phyloP scores from a whole-genome alignment of 37 sponge, comb jelly and placozoan species.

The Aplysina aerophoba region DNA sequence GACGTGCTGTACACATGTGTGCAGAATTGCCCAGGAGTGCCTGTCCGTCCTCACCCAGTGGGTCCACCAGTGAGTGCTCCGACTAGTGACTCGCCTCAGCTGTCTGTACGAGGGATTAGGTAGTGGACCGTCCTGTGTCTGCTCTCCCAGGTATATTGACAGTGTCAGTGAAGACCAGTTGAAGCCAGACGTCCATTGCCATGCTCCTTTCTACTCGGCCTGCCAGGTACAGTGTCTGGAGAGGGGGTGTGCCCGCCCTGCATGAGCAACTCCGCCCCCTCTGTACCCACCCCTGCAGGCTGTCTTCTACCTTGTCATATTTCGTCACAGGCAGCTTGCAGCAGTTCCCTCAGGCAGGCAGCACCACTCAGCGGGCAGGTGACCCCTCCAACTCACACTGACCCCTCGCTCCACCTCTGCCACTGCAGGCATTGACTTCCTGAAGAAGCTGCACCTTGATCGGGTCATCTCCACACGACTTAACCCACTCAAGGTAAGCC shows the following conservation, averaged over 20 bases:
- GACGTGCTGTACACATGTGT: background rate
- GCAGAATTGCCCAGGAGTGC: conserved; percentile 58
- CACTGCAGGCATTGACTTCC: conserved; percentile 57
- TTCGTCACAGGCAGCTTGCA: conserved; percentile 67
- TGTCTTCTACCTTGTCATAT: conserved; percentile 81
- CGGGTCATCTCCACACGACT: conserved; percentile 67
- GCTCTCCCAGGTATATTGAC: conserved; percentile 63
- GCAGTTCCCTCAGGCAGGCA: conserved; percentile 51
- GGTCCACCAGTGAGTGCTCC: conserved; percentile 67
- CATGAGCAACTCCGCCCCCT: background rate
- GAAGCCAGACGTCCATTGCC: conserved; percentile 49
- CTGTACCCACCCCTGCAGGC: conserved; percentile 14
- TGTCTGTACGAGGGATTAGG: background rate
- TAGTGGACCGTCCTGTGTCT: background rate
- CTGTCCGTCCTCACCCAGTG: conserved; percentile 52
- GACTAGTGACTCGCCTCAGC: background rate
- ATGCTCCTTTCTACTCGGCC: conserved; percentile 74
- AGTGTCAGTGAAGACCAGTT: conserved; percentile 1
- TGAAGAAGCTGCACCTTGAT: conserved; percentile 69
- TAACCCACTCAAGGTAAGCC: conserved; percentile 82
- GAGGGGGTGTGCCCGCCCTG: background rate
- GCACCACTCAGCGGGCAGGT: background rate
- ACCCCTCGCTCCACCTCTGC: background rate
- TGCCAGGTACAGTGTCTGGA: conserved; percentile 60
- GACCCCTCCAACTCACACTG: background rate